Percentiles rank a stretch among this genome's conserved stretches.
These are phyloP conservation scores for Stichopus chloronotus DNA, from an alignment of 35 echinoderm and acorn worm genomes.

Conservation along the genomic window DNA sequence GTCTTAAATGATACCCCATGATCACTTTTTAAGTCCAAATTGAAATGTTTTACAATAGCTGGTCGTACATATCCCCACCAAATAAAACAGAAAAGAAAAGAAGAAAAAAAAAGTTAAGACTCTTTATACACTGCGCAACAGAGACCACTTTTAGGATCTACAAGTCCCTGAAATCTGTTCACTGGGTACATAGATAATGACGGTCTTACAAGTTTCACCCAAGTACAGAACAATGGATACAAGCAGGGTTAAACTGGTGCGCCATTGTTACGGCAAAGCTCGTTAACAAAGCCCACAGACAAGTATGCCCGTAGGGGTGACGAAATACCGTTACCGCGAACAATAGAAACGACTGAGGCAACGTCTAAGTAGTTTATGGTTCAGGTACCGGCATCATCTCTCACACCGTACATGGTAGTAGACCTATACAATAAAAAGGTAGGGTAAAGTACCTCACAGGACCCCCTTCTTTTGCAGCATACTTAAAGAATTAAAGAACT, in stretches of 20 bases:
- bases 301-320: constrained; percentile 16
- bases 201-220: constrained; percentile 18
- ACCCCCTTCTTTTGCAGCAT: neutral
- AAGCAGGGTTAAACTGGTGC: neutral
- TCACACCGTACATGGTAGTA: no score
- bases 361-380: neutral
- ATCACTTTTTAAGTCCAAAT: neutral
- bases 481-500: neutral
- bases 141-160: neutral
- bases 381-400: no score
- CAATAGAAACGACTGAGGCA: constrained; percentile 27
- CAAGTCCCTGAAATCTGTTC: neutral
- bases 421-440: neutral
- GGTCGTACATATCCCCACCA: neutral
- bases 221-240: neutral
- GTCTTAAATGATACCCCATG: neutral
- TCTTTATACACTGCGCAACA: neutral
- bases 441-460: neutral
- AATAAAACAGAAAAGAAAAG: neutral
- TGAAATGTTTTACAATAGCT: neutral
- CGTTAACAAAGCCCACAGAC: neutral
- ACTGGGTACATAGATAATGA: neutral
- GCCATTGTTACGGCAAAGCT: constrained; percentile 4
- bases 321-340: constrained; percentile 24
- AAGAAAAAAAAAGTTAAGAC: no score